Evolutionary conservation across 2,113 vertebrate genomes (phyloP).

Genomic region (Cyanoramphus novaezelandiae): DNA sequence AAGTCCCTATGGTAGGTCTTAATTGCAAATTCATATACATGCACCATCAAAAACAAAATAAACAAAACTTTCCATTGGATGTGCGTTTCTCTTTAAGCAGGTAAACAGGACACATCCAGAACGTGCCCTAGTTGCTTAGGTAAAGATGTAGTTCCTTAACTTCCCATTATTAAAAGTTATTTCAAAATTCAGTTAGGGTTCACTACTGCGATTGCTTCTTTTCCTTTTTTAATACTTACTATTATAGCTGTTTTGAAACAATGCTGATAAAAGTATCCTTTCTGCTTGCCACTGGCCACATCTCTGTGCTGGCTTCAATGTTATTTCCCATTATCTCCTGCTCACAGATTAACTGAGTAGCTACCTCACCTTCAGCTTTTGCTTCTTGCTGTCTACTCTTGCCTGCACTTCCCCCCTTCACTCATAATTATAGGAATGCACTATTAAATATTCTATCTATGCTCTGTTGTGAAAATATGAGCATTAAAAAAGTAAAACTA

Average conservation of each 20-base stretch:
- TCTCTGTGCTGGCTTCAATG: not conserved
- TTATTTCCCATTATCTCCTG: not conserved
- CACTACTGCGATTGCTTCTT: not conserved
- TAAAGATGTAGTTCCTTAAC: not conserved
- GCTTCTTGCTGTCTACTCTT: slow-evolving; percentile 21
- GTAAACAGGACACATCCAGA: not conserved
- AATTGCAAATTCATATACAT: not conserved
- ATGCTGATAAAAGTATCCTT: slow-evolving; percentile 5
- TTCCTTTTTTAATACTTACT: slow-evolving; percentile 36
- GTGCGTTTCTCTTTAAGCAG: not conserved
- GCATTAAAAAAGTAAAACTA: not conserved
- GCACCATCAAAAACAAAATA: not conserved
- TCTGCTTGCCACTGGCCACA: not conserved
- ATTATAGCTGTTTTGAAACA: slow-evolving; percentile 19
- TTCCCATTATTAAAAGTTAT: not conserved
- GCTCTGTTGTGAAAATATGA: slow-evolving; percentile 27
- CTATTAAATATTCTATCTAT: not conserved
- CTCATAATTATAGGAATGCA: not conserved
- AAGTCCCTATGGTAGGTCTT: not conserved
- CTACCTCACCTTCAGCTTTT: slow-evolving; percentile 15
- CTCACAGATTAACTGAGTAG: not conserved
- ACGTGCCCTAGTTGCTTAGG: not conserved
- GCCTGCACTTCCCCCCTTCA: not conserved
- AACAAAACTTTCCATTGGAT: not conserved
- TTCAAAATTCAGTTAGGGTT: not conserved